Percentiles rank a stretch among this genome's conserved stretches.
Evolutionary conservation across 2,113 vertebrate species (phyloP).

Genomic region (Mellivora capensis): DNA sequence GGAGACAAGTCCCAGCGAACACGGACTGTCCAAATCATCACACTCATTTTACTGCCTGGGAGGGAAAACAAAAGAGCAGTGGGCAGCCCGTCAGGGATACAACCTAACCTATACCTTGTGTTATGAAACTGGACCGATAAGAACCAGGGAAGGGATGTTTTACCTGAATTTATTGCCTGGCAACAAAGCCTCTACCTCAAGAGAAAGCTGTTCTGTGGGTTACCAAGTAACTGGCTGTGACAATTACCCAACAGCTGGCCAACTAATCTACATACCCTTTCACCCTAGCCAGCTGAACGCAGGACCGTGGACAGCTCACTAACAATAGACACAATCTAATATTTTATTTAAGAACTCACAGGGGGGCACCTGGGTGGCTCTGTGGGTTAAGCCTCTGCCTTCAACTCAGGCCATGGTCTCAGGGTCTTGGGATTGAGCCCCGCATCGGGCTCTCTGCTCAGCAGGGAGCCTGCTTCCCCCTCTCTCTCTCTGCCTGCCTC

Average conservation of each 20-base stretch:
- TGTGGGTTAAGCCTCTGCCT: too few species aligned
- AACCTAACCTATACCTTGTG: not conserved
- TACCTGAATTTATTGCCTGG: slow-evolving; percentile 83
- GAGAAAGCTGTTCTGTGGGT: slow-evolving; percentile 73
- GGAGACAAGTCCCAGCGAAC: not conserved
- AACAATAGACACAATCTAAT: slow-evolving; percentile 80
- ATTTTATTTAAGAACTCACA: slow-evolving; percentile 81
- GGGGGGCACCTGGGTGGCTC: too few species aligned
- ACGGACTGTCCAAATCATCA: not conserved
- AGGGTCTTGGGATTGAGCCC: too few species aligned
- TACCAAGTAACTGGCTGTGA: slow-evolving; percentile 80
- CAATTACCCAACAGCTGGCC: slow-evolving; percentile 81
- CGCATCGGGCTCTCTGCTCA: too few species aligned
- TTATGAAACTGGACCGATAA: slow-evolving; percentile 54
- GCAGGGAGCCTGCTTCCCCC: too few species aligned
- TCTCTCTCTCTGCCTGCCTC: too few species aligned
- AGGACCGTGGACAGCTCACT: slow-evolving; percentile 73
- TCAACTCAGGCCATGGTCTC: too few species aligned
- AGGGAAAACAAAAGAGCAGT: not conserved
- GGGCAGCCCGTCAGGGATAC: not conserved
- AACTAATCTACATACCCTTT: slow-evolving; percentile 81
- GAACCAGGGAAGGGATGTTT: slow-evolving; percentile 74
- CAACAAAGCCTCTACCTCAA: slow-evolving; percentile 77
- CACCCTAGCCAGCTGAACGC: slow-evolving; percentile 76
- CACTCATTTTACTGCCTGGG: not conserved